Conservation (phyloP, 2,113 vertebrate genomes). For the Cinclus mexicanus region DNA sequence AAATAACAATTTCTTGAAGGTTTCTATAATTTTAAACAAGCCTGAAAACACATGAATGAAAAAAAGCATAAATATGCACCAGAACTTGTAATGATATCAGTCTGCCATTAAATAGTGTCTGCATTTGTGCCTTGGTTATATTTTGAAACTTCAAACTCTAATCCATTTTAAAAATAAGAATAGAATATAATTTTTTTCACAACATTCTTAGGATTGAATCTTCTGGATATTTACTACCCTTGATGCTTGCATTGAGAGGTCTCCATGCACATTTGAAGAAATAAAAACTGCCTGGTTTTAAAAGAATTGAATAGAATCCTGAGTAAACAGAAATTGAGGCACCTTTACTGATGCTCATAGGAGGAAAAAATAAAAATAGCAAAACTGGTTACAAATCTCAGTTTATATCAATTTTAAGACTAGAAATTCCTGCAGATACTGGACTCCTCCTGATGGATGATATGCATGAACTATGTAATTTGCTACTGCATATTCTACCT, state of each 20-base stretch:
- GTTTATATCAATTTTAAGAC: background rate
- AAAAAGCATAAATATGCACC: background rate
- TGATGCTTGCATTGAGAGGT: background rate
- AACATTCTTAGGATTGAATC: background rate
- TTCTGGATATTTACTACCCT: background rate
- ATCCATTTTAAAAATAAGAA: background rate
- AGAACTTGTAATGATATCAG: background rate
- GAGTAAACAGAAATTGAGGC: background rate
- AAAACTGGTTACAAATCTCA: background rate
- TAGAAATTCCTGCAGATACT: background rate
- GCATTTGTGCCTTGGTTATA: background rate
- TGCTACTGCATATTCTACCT: background rate
- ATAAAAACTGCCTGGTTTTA: background rate
- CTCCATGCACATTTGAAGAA: background rate
- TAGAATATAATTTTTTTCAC: background rate
- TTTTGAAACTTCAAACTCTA: background rate
- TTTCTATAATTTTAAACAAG: background rate
- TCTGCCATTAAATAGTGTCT: background rate
- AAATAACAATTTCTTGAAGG: background rate
- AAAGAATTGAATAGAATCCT: background rate
- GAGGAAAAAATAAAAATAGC: background rate
- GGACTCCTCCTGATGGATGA: background rate
- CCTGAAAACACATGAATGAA: background rate
- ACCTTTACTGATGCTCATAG: background rate
- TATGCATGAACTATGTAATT: background rate